Conservation (phyloP, 1,140 invertebrate genomes). For the Monomorium pharaonis region DNA sequence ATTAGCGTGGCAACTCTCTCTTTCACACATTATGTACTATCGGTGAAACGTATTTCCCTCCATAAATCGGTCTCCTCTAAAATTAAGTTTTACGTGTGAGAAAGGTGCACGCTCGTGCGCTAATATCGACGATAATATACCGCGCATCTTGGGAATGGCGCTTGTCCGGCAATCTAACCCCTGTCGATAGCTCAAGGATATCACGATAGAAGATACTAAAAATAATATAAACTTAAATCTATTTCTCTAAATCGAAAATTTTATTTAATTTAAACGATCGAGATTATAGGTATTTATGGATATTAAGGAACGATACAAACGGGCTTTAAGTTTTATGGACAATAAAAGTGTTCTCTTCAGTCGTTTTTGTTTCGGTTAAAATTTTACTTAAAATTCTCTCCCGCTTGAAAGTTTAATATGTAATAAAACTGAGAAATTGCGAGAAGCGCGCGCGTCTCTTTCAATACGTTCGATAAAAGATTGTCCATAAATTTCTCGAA, state of each 20-base stretch:
- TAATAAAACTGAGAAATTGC: neutral
- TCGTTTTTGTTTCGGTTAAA: neutral
- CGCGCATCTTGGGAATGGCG: conserved; percentile 3
- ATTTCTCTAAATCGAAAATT: neutral
- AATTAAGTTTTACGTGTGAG: conserved; percentile 56
- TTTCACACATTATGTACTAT: conserved; percentile 60
- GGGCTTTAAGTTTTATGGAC: neutral
- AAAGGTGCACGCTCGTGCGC: conserved; percentile 21
- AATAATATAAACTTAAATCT: neutral
- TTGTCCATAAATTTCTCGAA: neutral
- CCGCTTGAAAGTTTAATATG: neutral
- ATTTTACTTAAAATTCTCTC: neutral
- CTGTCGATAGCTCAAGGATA: neutral
- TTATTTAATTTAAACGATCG: too few relatives aligned
- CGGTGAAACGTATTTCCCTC: neutral
- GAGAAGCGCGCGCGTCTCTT: neutral
- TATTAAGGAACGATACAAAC: too few relatives aligned
- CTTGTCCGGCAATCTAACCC: conserved; percentile 5
- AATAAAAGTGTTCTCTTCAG: neutral
- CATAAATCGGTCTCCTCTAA: conserved; percentile 55
- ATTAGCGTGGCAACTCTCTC: conserved; percentile 58
- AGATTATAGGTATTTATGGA: neutral
- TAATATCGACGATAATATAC: neutral
- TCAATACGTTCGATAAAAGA: neutral
- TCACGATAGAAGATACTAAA: neutral